Evolutionary conservation across 2,797 vertebrate species (phyloP), one percentile per base, ranked within the genome.

Genomic region (Falco biarmicus): DNA sequence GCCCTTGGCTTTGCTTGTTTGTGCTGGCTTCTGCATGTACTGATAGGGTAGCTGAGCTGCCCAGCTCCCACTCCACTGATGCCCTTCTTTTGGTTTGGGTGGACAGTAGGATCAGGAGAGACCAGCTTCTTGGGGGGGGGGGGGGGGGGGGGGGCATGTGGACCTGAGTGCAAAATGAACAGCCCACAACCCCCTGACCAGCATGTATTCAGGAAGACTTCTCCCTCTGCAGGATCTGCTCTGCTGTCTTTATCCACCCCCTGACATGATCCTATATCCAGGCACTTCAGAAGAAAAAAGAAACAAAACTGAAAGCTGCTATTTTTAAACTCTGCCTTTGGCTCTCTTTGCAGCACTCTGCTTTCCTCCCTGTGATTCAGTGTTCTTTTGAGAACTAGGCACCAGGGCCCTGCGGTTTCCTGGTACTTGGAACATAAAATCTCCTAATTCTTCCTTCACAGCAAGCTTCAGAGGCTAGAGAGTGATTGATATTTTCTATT

Each of bases 361-460:
- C 96, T 85, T 75, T 59, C 37, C 76, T 94, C 92, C 41, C 47
- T 70, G 87, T 28, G 78, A 90, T 82, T 95, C 85, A 96, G 87
- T 97, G 93, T 65, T 90, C 96, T 95, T 95, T 95, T 93, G 95
- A 97, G 96, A 93, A 90, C 87, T 69, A 83, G 85, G 92, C 87
- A 82, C 85, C 69, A 50, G 82, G 83, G 91, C 88, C 74, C 93
- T 71, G 94, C 2, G 96, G 96, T 89, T 97, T 93, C 96, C 95
- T 94, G 70, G 73, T 85, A 64, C 87, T 93, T 93, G 85, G 93
- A 95, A 95, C 96, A 95, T 82, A 43, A 94, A 95, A 96, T 90
- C 86, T 84, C 89, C 95, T 65, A 96, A 94, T 89, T 93, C 93
- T 94, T 94, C 93, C 92, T 65, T 88, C 89, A 15, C 92, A 74